Evolutionary conservation across 1,140 invertebrate species (phyloP), one percentile per base, ranked within the genome.

Genomic region (Magallana gigas): DNA sequence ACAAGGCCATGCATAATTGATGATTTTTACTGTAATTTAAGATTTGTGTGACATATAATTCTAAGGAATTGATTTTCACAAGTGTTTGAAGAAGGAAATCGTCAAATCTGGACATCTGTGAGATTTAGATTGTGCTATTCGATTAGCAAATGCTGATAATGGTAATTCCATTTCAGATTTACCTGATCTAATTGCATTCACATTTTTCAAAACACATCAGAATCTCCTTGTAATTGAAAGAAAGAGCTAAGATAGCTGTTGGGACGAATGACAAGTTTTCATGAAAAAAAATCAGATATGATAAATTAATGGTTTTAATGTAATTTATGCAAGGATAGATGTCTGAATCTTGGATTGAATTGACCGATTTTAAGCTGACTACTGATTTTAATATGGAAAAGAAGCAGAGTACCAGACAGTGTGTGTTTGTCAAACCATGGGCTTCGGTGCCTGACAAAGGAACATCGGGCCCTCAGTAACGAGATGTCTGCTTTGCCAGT

Each of bases 401-500:
- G 36, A 48, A 48, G 36, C 36, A 48, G 36, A 4, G 36, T 5
- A 48, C 36, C 36, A 48, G 36, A 48, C 36, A 48, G 36, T 4
- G 36, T 48, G 36, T 48, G 36, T 48, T 48, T 48, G 36, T 48
- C 36, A 48, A 48, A 48, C 36, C 36, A 48, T 4, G 36, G 36
- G 36, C 36, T 48, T 48, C 23, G 36, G 23, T 76, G 68, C 68
- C 68, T 76, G 68, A 76, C 68, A 76, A 76, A 76, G 68, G 68
- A 76, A 29, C 68, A 76, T 76, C 36, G 68, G 68, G 23, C 68
- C 68, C 23, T 11, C 16, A 36, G 14, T 12, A 62, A 29, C 23
- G 68, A 29, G 68, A 76, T 76, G 68, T 76, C 68, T 76, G 68
- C 23, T 76, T 29, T 76, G 23, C 68, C 68, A 76, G 68, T 76